Evolutionary conservation across 2,888 invertebrate genomes (phyloP).

Genomic region (Pediacus dermestoides): DNA sequence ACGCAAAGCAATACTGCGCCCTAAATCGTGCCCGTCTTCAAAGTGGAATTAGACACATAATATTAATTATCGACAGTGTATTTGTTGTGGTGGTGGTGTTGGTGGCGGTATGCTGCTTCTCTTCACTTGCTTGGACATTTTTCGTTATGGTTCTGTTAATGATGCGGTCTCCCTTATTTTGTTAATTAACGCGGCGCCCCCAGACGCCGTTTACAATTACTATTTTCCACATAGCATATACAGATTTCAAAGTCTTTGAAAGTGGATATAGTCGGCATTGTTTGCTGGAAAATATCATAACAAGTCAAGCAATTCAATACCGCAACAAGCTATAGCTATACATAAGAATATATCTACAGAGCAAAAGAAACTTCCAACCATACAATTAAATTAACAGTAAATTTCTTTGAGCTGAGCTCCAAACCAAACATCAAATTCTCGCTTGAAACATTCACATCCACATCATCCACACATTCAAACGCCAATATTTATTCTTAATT

Average conservation of each 20-base stretch:
- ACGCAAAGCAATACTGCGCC: constrained; percentile 32
- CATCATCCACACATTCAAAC: background rate
- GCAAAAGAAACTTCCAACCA: no score
- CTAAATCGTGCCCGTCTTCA: constrained; percentile 28
- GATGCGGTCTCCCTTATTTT: constrained; percentile 27
- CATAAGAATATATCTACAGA: no score
- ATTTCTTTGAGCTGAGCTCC: no score
- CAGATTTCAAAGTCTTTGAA: no score
- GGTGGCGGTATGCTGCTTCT: constrained; percentile 5
- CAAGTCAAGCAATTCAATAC: no score
- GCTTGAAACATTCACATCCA: no score
- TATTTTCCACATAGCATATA: no score
- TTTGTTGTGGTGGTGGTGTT: constrained; percentile 1
- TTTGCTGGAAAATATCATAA: no score
- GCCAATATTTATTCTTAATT: constrained; percentile 23
- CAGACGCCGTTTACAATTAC: constrained; percentile 15
- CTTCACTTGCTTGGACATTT: constrained; percentile 23
- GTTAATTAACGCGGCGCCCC: constrained; percentile 27
- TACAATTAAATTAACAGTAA: no score
- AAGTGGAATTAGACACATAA: constrained; percentile 35
- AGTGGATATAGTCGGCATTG: no score
- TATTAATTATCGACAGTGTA: constrained; percentile 31
- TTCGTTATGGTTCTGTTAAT: constrained; percentile 24
- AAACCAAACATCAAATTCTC: no score
- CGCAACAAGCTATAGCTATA: no score